Evolutionary conservation across 2,888 invertebrate species (phyloP), one percentile per base, ranked within the genome.

Genomic region (Seira ritae): DNA sequence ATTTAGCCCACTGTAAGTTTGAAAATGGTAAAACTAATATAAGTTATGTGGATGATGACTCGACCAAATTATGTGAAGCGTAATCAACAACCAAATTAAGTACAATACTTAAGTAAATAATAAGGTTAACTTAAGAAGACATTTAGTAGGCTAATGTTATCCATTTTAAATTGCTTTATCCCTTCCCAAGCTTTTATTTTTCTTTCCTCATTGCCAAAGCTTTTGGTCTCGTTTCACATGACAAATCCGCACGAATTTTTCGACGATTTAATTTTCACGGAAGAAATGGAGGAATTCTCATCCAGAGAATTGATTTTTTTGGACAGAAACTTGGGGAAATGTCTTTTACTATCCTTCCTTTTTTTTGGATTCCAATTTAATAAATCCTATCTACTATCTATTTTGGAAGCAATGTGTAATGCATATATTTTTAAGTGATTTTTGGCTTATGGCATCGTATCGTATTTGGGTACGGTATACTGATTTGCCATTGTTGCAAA

Each of bases 271-370:
- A 70, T 42, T 42, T 20, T 66, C n/a, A 15, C 37, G 8, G 22
- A 17, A 66, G 4, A 66, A 66, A 31, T 31, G n/a, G n/a, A n/a
- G n/a, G n/a, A n/a, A n/a, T n/a, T n/a, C n/a, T n/a, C n/a, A n/a
- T n/a, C n/a, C n/a, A n/a, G n/a, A n/a, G n/a, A n/a, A n/a, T n/a
- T n/a, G n/a, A n/a, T n/a, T n/a, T n/a, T 24, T 62, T 23, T 60
- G 19, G 66, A 62, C 78, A 78, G 78, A 78, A 78, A 78, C 78
- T 78, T 78, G 78, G 78, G 78, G 15, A 50, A 50, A 8, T 50
- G 17, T 8, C 3, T 8, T 8, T 4, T 31, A 31, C 2, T 31
- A 31, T 31, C 3, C 31, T 4, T 8, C 31, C 31, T 31, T n/a
- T n/a, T n/a, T n/a, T n/a, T n/a, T n/a, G n/a, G n/a, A n/a, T 31